Conservation (phyloP, 2,888 invertebrate species). For the Nysson spinosus region DNA sequence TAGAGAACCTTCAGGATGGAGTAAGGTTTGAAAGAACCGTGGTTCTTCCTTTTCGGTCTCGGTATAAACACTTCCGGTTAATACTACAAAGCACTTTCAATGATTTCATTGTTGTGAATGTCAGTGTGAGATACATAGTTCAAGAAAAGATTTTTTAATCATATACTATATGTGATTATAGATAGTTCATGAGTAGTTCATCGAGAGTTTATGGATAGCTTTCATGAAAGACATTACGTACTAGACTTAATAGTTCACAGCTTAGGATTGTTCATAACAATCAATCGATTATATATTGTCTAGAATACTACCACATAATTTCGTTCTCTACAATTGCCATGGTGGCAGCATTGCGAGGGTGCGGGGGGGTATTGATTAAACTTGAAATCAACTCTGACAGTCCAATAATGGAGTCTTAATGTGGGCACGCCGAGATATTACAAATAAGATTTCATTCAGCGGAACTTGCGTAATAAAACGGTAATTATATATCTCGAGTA, state of each 20-base stretch:
- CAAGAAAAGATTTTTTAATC: too few relatives aligned
- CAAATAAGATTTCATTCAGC: slow-evolving; percentile 36
- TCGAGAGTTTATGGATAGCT: too few relatives aligned
- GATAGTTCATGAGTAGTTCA: too few relatives aligned
- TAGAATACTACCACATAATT: slow-evolving; percentile 34
- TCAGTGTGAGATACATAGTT: too few relatives aligned
- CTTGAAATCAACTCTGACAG: slow-evolving; percentile 40
- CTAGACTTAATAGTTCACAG: slow-evolving; percentile 1
- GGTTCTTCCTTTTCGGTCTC: too few relatives aligned
- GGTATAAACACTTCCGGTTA: too few relatives aligned
- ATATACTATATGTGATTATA: too few relatives aligned
- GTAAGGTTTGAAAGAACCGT: too few relatives aligned
- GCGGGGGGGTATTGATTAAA: slow-evolving; percentile 43
- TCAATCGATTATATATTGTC: slow-evolving; percentile 39
- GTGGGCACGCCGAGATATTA: slow-evolving; percentile 37
- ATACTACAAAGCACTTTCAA: too few relatives aligned
- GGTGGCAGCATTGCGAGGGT: not conserved
- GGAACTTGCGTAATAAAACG: slow-evolving; percentile 30
- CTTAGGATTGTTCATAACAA: not conserved
- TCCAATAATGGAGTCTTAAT: slow-evolving; percentile 50
- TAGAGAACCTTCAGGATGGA: too few relatives aligned
- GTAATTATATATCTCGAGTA: slow-evolving; percentile 25
- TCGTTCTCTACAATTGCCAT: slow-evolving; percentile 32
- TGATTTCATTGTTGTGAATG: too few relatives aligned
- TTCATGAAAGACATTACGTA: too few relatives aligned